phyloP scores from a whole-genome alignment of 2,888 invertebrate genomes.

The Eupithecia inturbata region DNA sequence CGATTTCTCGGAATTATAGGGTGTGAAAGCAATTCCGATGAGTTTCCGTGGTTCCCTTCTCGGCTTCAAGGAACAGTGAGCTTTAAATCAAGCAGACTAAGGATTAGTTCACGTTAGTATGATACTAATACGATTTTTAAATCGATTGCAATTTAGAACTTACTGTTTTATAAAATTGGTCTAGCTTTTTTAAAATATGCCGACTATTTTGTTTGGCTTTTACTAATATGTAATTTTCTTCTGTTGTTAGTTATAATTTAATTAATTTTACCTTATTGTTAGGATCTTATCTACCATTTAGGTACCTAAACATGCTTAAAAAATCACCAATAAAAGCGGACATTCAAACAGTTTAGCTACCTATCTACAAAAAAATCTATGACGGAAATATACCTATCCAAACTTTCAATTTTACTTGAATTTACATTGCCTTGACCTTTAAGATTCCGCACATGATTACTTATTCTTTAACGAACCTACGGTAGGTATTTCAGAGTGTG shows the following conservation, averaged over 20 bases:
- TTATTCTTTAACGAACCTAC: no score
- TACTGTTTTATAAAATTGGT: constrained; percentile 40
- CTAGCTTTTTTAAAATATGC: constrained; percentile 27
- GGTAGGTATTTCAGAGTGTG: not conserved
- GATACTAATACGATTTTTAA: constrained; percentile 39
- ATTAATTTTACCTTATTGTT: no score
- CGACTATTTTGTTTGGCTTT: constrained; percentile 15
- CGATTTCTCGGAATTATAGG: constrained; percentile 48
- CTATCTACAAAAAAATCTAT: no score
- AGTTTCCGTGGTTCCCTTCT: constrained; percentile 51
- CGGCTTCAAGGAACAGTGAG: constrained; percentile 41
- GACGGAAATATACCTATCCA: no score
- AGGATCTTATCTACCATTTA: no score
- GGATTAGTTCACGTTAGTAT: not conserved
- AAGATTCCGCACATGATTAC: no score
- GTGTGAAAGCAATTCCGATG: constrained; percentile 46
- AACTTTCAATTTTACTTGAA: not conserved
- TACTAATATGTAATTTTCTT: not conserved
- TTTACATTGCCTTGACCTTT: not conserved
- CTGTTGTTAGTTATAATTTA: not conserved
- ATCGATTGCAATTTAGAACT: constrained; percentile 40
- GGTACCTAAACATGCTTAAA: no score
- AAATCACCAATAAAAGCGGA: no score
- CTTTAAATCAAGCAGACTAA: constrained; percentile 35
- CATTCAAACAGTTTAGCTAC: no score